Conservation (phyloP, 2,797 vertebrate genomes). For the Cercopithecus petaurista region DNA sequence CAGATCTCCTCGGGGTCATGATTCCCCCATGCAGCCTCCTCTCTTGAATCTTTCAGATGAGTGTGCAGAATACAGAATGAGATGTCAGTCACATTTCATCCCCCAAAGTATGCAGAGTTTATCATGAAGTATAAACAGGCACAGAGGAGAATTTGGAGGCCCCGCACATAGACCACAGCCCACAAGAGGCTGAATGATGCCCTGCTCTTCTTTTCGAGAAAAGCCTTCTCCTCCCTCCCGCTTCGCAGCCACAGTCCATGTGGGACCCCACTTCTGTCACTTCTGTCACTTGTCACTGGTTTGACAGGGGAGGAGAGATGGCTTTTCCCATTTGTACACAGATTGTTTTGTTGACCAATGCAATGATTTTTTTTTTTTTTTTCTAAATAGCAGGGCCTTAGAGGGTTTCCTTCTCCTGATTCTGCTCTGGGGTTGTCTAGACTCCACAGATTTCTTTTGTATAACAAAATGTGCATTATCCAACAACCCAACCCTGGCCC, state of each 20-base stretch:
- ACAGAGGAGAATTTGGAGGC: neutral
- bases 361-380: neutral
- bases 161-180: neutral
- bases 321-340: neutral
- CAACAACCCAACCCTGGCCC: neutral
- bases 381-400: neutral
- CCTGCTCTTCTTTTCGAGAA: accelerated
- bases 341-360: accelerated
- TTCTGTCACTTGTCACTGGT: neutral
- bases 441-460: neutral
- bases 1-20: accelerated
- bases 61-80: neutral
- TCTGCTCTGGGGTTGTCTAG: neutral
- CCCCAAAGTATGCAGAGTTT: neutral
- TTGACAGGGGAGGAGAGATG: neutral
- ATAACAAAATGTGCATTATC: neutral
- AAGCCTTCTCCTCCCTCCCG: no score
- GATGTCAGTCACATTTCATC: neutral
- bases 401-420: neutral
- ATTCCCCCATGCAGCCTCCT: neutral
- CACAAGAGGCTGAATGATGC: accelerated
- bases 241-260: accelerated
- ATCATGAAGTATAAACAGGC: neutral
- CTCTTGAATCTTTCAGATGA: neutral
- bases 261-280: neutral